A percentile compares a stretch with the other conserved stretches of the same genome.
Evolutionary conservation across 1,140 invertebrate genomes (phyloP).

Genomic region (Drosophila littoralis): DNA sequence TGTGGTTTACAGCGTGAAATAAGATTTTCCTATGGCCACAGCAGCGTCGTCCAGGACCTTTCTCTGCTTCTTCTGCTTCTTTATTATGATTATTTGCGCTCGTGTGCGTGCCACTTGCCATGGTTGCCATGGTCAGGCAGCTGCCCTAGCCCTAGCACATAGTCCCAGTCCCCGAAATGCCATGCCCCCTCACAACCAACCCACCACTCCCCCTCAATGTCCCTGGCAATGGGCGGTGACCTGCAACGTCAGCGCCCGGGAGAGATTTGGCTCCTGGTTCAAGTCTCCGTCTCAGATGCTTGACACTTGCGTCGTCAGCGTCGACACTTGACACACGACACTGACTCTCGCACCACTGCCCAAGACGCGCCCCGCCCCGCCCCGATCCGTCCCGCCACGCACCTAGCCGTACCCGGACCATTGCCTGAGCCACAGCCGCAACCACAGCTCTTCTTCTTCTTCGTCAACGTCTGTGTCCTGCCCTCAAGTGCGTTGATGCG

Average conservation of each 20-base stretch:
- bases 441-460: too few species aligned
- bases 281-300: slow-evolving; percentile 50
- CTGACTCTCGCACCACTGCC: slow-evolving; percentile 31
- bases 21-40: slow-evolving; percentile 69
- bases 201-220: not conserved
- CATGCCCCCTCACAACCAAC: not conserved
- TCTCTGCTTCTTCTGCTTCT: slow-evolving; percentile 37
- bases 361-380: not conserved
- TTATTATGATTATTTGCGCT: slow-evolving; percentile 81
- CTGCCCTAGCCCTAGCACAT: slow-evolving; percentile 17
- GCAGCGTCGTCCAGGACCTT: slow-evolving; percentile 2
- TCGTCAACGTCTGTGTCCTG: slow-evolving; percentile 19
- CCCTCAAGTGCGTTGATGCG: slow-evolving; percentile 59
- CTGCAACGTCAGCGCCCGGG: slow-evolving; percentile 54
- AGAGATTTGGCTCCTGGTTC: slow-evolving; percentile 45
- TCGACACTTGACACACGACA: slow-evolving; percentile 75
- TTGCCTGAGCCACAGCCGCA: not conserved
- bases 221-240: slow-evolving; percentile 56
- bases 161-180: slow-evolving; percentile 22
- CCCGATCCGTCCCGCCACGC: not conserved
- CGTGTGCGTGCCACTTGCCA: slow-evolving; percentile 69
- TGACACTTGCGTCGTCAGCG: slow-evolving; percentile 75
- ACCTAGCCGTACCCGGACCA: too few species aligned
- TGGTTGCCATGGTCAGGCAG: slow-evolving; percentile 70
- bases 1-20: slow-evolving; percentile 81